Conservation (phyloP, 2,888 invertebrate genomes). For the Rambutsinella grinnellia region DNA sequence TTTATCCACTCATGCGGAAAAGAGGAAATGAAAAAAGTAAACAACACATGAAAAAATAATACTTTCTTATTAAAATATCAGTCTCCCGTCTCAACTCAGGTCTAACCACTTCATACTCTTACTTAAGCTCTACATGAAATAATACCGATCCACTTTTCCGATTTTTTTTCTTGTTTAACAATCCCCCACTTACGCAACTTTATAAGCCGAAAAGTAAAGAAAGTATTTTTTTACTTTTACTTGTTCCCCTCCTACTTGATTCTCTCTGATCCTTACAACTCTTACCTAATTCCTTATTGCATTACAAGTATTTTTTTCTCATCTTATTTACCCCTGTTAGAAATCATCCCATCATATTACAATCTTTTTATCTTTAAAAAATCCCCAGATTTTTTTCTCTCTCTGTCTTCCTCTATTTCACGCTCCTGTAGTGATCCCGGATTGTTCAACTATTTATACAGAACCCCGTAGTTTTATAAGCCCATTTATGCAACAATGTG, state of each 20-base stretch:
- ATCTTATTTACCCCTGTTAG: neutral
- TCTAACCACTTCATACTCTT: no score
- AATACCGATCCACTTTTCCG: no score
- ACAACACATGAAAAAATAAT: no score
- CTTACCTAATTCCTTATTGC: neutral
- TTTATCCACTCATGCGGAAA: no score
- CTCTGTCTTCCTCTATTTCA: neutral
- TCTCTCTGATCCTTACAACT: neutral
- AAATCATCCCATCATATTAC: neutral
- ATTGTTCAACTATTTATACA: neutral
- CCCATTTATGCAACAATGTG: conserved; percentile 57
- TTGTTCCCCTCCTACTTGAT: neutral
- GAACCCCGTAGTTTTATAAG: conserved; percentile 26
- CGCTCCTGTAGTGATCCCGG: neutral
- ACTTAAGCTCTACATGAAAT: no score
- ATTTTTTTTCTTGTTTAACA: no score
- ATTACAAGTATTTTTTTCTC: neutral
- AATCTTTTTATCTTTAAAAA: neutral
- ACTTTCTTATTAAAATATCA: no score
- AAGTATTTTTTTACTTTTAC: neutral
- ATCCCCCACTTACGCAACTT: no score
- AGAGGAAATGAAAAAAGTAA: no score
- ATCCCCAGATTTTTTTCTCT: neutral
- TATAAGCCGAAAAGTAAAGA: no score
- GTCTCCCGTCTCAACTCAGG: no score